These are phyloP conservation scores for Drosophila punjabiensis DNA, from an alignment of 1,140 invertebrate species.

Conservation along the genomic window DNA sequence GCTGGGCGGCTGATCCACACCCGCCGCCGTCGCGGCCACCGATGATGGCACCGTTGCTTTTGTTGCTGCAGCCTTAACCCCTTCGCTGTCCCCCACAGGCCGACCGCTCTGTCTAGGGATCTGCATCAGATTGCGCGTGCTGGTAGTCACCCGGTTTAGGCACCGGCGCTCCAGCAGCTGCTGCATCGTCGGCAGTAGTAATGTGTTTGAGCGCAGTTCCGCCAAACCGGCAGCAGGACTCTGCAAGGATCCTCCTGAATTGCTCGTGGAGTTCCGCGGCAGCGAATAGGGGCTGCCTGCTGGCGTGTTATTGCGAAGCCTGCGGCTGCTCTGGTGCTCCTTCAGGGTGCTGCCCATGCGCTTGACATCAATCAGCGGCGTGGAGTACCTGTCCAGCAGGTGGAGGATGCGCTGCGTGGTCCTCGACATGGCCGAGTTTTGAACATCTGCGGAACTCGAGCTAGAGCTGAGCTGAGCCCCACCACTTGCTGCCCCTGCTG, in stretches of 20 bases:
- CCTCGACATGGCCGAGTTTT: slow-evolving; percentile 85
- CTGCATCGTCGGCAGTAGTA: slow-evolving; percentile 43
- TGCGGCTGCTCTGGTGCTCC: slow-evolving; percentile 49
- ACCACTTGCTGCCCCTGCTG: background rate
- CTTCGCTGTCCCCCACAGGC: slow-evolving; percentile 27
- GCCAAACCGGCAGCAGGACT: background rate
- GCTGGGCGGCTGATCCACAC: background rate
- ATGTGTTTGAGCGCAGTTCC: slow-evolving; percentile 10
- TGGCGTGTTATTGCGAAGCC: slow-evolving; percentile 18
- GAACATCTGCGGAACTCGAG: background rate
- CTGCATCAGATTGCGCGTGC: slow-evolving; percentile 18
- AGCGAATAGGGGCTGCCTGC: slow-evolving; percentile 8
- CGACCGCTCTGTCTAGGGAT: background rate
- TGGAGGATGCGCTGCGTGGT: slow-evolving; percentile 90
- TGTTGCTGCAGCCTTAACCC: background rate
- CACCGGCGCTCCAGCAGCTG: slow-evolving; percentile 63
- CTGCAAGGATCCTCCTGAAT: background rate
- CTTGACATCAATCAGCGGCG: slow-evolving; percentile 90
- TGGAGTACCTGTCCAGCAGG: slow-evolving; percentile 90
- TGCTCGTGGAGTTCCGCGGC: background rate
- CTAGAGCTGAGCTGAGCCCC: background rate
- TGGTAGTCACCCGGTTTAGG: slow-evolving; percentile 41
- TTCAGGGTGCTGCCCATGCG: slow-evolving; percentile 87
- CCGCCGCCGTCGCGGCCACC: background rate
- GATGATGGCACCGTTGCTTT: slow-evolving; percentile 2